Conservation (phyloP, 2,888 invertebrate genomes). For the Hipparchia sbordonii region DNA sequence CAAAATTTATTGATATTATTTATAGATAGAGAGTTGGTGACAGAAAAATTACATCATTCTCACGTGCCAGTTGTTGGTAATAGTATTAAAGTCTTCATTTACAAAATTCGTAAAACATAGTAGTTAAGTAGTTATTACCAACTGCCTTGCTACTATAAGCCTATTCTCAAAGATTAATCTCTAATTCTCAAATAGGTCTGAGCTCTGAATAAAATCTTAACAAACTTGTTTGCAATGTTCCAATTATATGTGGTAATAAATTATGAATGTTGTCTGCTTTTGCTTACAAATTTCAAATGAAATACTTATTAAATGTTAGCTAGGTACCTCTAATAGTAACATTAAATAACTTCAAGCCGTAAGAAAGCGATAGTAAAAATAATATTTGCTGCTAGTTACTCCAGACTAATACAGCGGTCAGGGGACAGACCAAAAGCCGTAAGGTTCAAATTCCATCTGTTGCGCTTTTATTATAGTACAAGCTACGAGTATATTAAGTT, state of each 20-base stretch:
- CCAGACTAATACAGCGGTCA: no score
- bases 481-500: no score
- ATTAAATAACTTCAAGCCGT: background rate
- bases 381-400: no score
- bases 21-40: background rate
- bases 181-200: conserved; percentile 1
- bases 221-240: conserved; percentile 26
- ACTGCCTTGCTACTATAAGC: background rate
- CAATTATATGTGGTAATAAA: conserved; percentile 13
- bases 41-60: no score
- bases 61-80: no score
- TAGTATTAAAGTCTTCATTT: no score
- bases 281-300: conserved; percentile 17
- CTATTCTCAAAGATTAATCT: conserved; percentile 13
- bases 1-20: conserved; percentile 26
- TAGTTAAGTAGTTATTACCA: no score
- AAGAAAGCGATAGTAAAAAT: no score
- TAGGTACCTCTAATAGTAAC: background rate
- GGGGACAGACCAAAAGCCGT: no score
- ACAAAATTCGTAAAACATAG: no score
- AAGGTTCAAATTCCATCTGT: no score
- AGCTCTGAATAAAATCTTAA: conserved; percentile 16
- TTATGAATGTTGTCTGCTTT: conserved; percentile 15
- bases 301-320: background rate
- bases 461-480: no score